Evolutionary conservation across 2,113 vertebrate genomes (phyloP).

Genomic region (Chaetura pelagica): DNA sequence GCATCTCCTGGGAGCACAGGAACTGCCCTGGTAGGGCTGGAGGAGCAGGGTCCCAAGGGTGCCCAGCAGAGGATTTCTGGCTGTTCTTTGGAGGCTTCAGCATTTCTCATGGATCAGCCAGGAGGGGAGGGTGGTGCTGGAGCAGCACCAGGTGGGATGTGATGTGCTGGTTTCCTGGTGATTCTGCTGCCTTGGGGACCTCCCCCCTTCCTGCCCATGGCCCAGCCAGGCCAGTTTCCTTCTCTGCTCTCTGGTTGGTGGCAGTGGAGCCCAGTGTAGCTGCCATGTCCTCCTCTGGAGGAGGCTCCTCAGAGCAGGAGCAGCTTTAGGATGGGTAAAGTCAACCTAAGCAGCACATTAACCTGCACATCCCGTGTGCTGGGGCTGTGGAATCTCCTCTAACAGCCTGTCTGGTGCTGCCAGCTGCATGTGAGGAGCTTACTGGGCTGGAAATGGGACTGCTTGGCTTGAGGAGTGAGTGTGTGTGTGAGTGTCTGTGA

Average conservation of each 20-base stretch:
- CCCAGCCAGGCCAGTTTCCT: rapidly evolving
- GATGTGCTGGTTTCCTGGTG: rapidly evolving
- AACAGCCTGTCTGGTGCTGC: background rate
- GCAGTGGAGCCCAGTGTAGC: background rate
- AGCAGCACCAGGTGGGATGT: background rate
- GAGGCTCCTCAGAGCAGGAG: background rate
- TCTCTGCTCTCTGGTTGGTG: background rate
- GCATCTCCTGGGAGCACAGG: rapidly evolving
- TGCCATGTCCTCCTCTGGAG: background rate
- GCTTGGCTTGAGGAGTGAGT: rapidly evolving
- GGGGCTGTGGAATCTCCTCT: background rate
- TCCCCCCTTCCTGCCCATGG: too few species aligned
- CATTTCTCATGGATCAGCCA: background rate
- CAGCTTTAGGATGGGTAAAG: background rate
- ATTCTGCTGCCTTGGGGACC: background rate
- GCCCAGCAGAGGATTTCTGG: background rate
- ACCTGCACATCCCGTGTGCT: rapidly evolving
- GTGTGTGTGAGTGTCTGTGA: too few species aligned
- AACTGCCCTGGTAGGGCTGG: rapidly evolving
- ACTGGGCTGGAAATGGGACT: background rate
- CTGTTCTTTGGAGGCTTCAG: rapidly evolving
- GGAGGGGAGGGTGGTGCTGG: background rate
- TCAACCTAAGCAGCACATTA: background rate
- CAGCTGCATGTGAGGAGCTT: background rate
- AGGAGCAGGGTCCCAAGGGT: background rate